Evolutionary conservation across 2,888 invertebrate genomes (phyloP), one percentile per base, ranked within the genome.

Genomic region (Charanyca ferruginea): DNA sequence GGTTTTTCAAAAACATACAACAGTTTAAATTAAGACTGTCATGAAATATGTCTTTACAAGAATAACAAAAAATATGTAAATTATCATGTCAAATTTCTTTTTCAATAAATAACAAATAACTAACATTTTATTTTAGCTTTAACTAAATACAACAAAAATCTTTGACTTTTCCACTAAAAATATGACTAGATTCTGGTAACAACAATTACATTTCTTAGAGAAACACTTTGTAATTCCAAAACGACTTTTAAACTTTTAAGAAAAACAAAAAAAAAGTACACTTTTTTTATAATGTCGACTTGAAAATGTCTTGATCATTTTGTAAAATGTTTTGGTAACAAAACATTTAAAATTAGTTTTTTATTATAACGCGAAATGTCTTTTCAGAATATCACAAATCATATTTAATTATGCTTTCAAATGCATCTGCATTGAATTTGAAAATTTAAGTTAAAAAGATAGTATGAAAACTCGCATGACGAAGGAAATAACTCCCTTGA

Each of bases 151-250:
- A 74, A 74, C 45, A 28, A 47, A 73, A 78, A 66, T 42, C 32
- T 54, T 51, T 55, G 54, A 52, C 51, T 48, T 73, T 49, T 9
- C 28, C 28, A 77, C 42, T 58, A 44, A 45, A 70, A 64, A 49
- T 41, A 77, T 61, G 74, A 74, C 75, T 74, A 74, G 58, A 67
- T 42, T 55, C 49, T 61, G 69, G 68, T 59, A 77, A 82, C 77
- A 76, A 66, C 55, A 66, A 25, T 78, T 48, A 64, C 49, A 70
- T 81, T 79, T 74, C 78, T 79, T 64, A 38, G 9, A 79, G 73
- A 79, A 81, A 76, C 65, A 51, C 18, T 79, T 78, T 47, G 74
- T 49, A 47, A 54, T 58, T 53, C 54, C 68, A 74, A 78, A 66
- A 74, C 77, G 25, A 5, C 20, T 42, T 51, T 55, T 74, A 78